phyloP scores from a whole-genome alignment of 2,113 vertebrate genomes.

The Acanthisitta chloris region DNA sequence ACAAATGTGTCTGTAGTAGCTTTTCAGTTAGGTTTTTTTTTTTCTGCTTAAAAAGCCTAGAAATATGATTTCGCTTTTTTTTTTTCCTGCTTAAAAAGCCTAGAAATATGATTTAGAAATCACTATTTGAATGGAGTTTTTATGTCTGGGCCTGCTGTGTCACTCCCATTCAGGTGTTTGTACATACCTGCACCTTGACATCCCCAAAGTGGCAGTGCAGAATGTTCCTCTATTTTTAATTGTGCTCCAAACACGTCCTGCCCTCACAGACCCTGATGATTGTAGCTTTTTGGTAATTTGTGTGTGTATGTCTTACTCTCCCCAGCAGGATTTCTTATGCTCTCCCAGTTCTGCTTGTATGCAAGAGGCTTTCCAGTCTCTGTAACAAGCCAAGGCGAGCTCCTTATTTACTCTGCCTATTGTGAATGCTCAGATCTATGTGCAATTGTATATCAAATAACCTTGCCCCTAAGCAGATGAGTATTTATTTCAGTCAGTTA shows the following conservation, averaged over 20 bases:
- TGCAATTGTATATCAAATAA: slow-evolving; percentile 78
- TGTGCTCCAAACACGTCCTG: neutral
- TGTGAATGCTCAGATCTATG: slow-evolving; percentile 64
- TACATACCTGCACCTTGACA: neutral
- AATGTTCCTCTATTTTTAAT: neutral
- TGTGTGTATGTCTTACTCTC: neutral
- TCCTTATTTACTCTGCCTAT: slow-evolving; percentile 59
- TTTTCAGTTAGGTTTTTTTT: no score
- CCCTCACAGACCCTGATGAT: neutral
- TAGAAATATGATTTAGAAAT: neutral
- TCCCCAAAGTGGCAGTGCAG: neutral
- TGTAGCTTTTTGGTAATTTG: neutral
- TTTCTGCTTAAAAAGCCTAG: neutral
- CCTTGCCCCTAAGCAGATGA: slow-evolving; percentile 84
- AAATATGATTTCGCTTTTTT: neutral
- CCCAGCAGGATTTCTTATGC: slow-evolving; percentile 24
- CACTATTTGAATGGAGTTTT: neutral
- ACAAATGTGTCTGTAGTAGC: neutral
- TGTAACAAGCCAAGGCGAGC: neutral
- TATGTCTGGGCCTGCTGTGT: neutral
- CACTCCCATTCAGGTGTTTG: neutral
- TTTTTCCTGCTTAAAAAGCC: neutral
- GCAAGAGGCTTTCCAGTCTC: neutral
- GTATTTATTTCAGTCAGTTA: slow-evolving; percentile 90
- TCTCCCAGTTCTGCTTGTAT: slow-evolving; percentile 12